Base-by-base conservation (phyloP, 2,113 vertebrate genomes). In the Piaya cayana region DNA sequence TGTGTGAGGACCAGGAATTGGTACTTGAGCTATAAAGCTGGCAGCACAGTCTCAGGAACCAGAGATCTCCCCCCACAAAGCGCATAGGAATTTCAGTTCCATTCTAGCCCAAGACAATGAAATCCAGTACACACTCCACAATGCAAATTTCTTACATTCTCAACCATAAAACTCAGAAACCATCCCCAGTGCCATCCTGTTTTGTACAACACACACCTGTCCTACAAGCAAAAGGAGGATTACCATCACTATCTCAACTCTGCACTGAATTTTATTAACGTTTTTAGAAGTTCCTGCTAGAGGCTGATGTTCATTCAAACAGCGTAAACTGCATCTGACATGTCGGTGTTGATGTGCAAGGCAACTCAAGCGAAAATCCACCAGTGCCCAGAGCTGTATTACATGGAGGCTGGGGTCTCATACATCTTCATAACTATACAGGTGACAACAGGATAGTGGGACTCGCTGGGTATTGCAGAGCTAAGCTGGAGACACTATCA, bases 241-340 rank as follows among this genome's bases (percentile, higher is more conserved):
- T 62, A 92, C 72, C 84, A 87, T 78, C 9, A 2, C 77, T 85
- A 83, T 55, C 59, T 86, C 92, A 91, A 67, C 58, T 60, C 74
- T 22, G 49, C 4, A 0, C 63, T 74, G 64, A 71, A 76, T 96
- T 95, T 87, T 81, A 95, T 53, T 69, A 96, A 90, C 37, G 81
- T 91, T 96, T 84, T 90, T 49, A 87, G 58, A 95, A 96, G 72
- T 60, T 79, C 74, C 94, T 96, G 97, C 97, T 96, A 59, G 92
- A 96, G 95, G 95, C 68, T 92, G 91, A 87, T 96, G 96, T 67
- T 97, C 96, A 95, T 87, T 96, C 92, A 96, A 89, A 97, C 92
- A 93, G 78, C 3, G 78, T 96, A 96, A 97, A 97, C 93, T 94
- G 86, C 95, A 96, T 95, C 93, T 97, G 97, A 97, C 97, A 94